phyloP scores from a whole-genome alignment of 2,113 vertebrate genomes.

The Macaca nemestrina region DNA sequence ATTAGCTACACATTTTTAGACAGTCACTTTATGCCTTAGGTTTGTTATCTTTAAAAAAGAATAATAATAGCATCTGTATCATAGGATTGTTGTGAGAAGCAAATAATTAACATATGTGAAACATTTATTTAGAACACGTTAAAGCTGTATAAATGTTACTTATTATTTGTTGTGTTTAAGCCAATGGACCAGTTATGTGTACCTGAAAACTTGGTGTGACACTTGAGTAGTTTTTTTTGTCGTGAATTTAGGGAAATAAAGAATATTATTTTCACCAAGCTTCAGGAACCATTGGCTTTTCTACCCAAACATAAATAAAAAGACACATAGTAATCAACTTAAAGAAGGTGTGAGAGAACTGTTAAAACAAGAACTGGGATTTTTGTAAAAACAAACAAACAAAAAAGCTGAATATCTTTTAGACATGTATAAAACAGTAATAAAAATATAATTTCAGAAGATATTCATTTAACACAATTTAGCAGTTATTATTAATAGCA shows the following conservation, averaged over 20 bases:
- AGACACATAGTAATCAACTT: background rate
- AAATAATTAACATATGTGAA: background rate
- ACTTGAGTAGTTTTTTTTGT: background rate
- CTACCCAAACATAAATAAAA: background rate
- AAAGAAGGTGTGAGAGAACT: background rate
- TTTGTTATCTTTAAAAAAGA: background rate
- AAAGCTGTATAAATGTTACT: background rate
- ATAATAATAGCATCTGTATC: background rate
- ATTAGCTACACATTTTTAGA: background rate
- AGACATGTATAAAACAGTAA: background rate
- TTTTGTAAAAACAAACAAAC: background rate
- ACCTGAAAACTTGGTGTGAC: background rate
- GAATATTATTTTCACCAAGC: background rate
- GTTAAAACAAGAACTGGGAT: background rate
- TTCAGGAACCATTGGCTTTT: background rate
- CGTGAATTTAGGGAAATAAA: background rate
- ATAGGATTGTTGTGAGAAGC: background rate
- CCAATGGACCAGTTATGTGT: background rate
- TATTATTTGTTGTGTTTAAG: background rate
- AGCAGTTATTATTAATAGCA: background rate
- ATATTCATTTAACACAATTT: background rate
- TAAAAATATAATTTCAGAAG: background rate
- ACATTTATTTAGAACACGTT: background rate
- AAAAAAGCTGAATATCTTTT: background rate
- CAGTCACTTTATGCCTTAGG: background rate